Evolutionary conservation across 53 echinoderm and acorn worm species (phyloP), one percentile per base, ranked within the genome.

Genomic region (Holothuria leucospilota): DNA sequence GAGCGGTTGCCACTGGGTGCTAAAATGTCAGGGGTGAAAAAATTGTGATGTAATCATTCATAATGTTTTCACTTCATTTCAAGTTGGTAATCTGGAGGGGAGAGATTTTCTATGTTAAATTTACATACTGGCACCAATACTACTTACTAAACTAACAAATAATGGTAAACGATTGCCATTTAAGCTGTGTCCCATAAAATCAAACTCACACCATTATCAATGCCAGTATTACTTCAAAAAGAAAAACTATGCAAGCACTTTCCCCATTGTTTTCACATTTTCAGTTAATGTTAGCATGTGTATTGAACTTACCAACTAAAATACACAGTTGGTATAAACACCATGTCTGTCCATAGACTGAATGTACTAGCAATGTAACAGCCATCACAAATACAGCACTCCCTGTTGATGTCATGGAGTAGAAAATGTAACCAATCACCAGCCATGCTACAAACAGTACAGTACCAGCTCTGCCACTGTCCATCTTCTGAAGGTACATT

Each of bases 261-360:
- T 64, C 65, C 28, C 7, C 5, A 9, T 9, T 64, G 65, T 4
- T 64, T 64, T 6, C 65, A 14, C 28, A 64, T 8, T 64, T 64
- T 64, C 23, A 64, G 28, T 26, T 63, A 4, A 64, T 25, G 3
- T 64, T 3, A 29, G 68, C 0, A 67, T 13, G 13, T 67, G 13
- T 67, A 27, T 16, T 51, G n/a, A 30, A 87, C 85, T 69, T 78
- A 94, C 94, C 94, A 74, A 89, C 75, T 21, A 89, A 63, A 25
- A 94, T 30, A 30, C 91, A 63, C 1, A 91, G 78, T 29, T 94
- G 94, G 13, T 89, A 91, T 39, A 94, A 68, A 52, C 91, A 86
- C 71, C 91, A 89, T 27, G 87, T 59, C 5, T 89, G 86, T 51
- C 94, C 94, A 60, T 91, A 94, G 28, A 94, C 25, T 11, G 94